Evolutionary conservation across 2,797 vertebrate species (phyloP).

Genomic region (Phyllotis vaccarum): DNA sequence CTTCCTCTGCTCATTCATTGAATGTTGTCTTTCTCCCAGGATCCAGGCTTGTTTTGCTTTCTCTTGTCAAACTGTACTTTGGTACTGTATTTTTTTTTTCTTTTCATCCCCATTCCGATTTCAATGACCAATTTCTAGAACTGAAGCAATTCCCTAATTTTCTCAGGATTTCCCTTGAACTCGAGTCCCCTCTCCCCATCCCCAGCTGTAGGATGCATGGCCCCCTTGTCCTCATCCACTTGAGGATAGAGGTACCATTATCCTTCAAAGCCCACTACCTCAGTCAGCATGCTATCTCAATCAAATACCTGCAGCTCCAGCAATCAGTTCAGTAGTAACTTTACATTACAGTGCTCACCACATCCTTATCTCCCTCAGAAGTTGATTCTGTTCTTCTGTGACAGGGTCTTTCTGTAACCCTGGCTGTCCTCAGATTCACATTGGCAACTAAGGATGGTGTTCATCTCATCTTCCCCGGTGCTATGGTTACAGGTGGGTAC

Average conservation of each 20-base stretch:
- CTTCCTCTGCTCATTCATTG: neutral
- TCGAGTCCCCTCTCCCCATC: neutral
- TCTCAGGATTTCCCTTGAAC: neutral
- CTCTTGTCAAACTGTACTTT: neutral
- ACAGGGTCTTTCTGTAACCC: neutral
- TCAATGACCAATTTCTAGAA: neutral
- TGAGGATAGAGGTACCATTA: too few species aligned
- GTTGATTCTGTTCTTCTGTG: neutral
- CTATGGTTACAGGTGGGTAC: neutral
- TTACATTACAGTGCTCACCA: neutral
- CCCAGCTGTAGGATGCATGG: neutral
- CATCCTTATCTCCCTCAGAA: neutral
- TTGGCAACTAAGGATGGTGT: neutral
- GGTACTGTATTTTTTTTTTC: neutral
- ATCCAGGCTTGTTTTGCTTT: neutral
- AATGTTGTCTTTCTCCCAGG: neutral
- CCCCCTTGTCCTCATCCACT: neutral
- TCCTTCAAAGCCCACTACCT: neutral
- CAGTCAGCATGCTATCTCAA: neutral
- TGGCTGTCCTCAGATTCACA: neutral
- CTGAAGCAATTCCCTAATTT: neutral
- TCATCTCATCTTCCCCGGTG: neutral
- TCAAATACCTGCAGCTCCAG: conserved; percentile 4
- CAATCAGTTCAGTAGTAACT: neutral
- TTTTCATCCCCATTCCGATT: neutral